These are phyloP conservation scores for Automeris io DNA, from an alignment of 2,888 invertebrate genomes.

Conservation along the genomic window DNA sequence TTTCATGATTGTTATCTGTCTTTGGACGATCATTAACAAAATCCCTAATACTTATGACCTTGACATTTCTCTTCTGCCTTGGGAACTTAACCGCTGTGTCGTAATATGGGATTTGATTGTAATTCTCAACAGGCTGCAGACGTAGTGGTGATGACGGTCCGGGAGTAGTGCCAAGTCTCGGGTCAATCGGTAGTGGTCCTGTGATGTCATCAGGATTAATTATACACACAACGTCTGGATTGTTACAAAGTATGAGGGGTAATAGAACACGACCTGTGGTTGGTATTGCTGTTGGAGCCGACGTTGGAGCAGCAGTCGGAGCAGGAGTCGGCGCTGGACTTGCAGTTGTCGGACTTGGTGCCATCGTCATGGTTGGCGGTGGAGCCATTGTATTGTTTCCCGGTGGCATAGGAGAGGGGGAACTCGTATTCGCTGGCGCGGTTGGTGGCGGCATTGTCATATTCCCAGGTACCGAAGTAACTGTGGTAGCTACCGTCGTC, in stretches of 20 bases:
- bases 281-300: conserved; percentile 20
- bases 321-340: conserved; percentile 17
- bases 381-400: conserved; percentile 14
- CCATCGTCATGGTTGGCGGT: conserved; percentile 17
- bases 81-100: conserved; percentile 60
- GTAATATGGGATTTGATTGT: conserved; percentile 42
- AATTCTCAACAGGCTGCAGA: conserved; percentile 48
- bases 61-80: conserved; percentile 43
- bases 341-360: conserved; percentile 17
- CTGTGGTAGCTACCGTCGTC: conserved; percentile 23
- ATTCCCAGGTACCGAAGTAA: conserved; percentile 14
- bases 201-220: conserved; percentile 62
- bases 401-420: conserved; percentile 14
- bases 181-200: conserved; percentile 65
- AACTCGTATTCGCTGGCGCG: conserved; percentile 15
- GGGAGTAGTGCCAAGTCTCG: conserved; percentile 63
- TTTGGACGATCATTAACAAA: conserved; percentile 16
- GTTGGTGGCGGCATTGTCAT: conserved; percentile 15
- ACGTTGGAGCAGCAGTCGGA: conserved; percentile 18
- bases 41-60: conserved; percentile 17
- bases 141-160: conserved; percentile 43
- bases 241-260: conserved; percentile 57
- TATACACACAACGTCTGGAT: conserved; percentile 61
- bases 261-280: conserved; percentile 46
- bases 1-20: conserved; percentile 28